phyloP scores from a whole-genome alignment of 2,888 invertebrate genomes.

The Andrena marginata region DNA sequence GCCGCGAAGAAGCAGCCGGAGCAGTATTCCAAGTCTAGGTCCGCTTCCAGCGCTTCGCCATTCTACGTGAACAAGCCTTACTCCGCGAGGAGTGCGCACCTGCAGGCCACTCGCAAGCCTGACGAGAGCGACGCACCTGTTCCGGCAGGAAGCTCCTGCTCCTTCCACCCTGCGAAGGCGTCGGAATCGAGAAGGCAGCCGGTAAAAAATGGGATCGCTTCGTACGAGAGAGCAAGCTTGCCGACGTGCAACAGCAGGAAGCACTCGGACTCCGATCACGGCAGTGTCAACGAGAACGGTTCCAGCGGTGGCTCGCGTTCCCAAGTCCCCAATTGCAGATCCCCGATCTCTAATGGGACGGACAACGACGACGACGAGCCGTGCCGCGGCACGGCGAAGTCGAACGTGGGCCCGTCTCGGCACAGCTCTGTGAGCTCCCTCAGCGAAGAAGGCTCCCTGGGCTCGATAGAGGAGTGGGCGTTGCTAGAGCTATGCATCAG shows the following conservation, averaged over 20 bases:
- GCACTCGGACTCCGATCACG: conserved; percentile 28
- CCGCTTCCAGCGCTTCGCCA: background rate
- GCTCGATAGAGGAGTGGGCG: conserved; percentile 63
- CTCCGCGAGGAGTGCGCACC: conserved; percentile 6
- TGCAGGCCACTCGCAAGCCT: conserved; percentile 37
- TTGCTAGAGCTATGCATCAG: conserved; percentile 66
- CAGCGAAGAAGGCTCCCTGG: conserved; percentile 56
- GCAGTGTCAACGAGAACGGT: conserved; percentile 20
- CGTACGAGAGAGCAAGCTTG: conserved; percentile 2
- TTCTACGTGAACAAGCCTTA: conserved; percentile 35
- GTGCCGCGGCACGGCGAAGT: conserved; percentile 31
- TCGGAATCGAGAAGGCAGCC: conserved; percentile 22
- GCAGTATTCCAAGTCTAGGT: conserved; percentile 32
- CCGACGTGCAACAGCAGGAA: background rate
- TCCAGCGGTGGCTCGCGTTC: conserved; percentile 11
- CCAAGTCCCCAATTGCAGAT: conserved; percentile 39
- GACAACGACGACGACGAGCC: conserved; percentile 62
- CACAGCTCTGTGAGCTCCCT: conserved; percentile 60
- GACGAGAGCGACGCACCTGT: conserved; percentile 24
- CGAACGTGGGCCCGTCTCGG: conserved; percentile 35
- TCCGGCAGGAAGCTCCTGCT: conserved; percentile 12
- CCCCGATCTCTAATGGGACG: conserved; percentile 32
- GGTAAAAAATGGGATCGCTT: conserved; percentile 16
- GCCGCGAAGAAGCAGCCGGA: conserved; percentile 45
- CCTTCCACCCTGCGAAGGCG: conserved; percentile 30